phyloP scores from a whole-genome alignment of 2,797 vertebrate species.

The Kryptolebias ocellatus region DNA sequence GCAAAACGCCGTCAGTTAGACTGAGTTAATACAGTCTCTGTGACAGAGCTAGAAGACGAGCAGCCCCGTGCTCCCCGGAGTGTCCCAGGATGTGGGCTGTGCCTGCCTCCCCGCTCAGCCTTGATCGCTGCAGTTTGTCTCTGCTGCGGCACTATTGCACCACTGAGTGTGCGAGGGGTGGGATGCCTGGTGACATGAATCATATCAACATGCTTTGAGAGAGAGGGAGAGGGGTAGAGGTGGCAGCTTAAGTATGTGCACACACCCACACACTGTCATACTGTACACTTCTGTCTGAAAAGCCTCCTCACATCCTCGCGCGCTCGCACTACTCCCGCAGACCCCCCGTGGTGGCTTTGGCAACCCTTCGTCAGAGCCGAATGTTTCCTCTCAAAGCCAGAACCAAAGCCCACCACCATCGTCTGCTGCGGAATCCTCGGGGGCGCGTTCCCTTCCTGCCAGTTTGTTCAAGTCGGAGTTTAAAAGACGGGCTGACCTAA shows the following conservation, averaged over 20 bases:
- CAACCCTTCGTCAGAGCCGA: conserved; percentile 78
- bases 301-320: conserved; percentile 37
- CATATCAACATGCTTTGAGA: conserved; percentile 62
- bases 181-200: conserved; percentile 71
- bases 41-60: conserved; percentile 60
- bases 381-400: conserved; percentile 76
- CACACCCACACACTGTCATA: conserved; percentile 46
- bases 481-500: conserved; percentile 80
- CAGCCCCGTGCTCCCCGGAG: conserved; percentile 47
- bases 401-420: conserved; percentile 74
- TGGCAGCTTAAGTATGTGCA: conserved; percentile 30
- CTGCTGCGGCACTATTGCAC: conserved; percentile 42
- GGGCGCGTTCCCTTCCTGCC: conserved; percentile 73
- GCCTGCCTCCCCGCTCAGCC: conserved; percentile 54
- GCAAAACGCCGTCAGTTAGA: conserved; percentile 34
- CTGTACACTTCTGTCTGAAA: conserved; percentile 56
- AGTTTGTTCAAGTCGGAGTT: conserved; percentile 76
- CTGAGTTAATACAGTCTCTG: conserved; percentile 45
- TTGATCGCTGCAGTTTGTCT: conserved; percentile 72
- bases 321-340: conserved; percentile 41
- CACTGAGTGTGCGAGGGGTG: conserved; percentile 36
- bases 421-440: conserved; percentile 69
- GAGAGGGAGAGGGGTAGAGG: conserved; percentile 19
- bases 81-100: conserved; percentile 56
- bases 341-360: conserved; percentile 75